Base-by-base conservation (phyloP, 2,113 vertebrate genomes). In the Lipophrys pholis region DNA sequence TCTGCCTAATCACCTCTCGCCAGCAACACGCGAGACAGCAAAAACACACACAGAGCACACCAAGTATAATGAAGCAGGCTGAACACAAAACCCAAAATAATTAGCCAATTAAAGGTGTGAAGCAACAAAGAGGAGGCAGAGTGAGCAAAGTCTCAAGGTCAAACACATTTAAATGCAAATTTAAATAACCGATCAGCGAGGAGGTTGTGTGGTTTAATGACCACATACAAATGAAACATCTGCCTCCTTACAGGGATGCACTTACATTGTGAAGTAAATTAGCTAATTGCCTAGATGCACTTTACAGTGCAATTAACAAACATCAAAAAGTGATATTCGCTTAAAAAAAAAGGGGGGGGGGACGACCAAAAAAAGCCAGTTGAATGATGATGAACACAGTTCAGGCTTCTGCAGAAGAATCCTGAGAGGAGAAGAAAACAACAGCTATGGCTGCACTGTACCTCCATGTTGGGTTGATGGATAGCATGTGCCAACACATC, bases 91-190 rank as follows among this genome's bases (percentile, higher is more conserved):
- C 88, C 84, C 84, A 85, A 91, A 91, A 91, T 92, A 93, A 94
- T 92, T 89, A 90, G 88, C 91, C 90, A 92, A 91, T 93, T 93
- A 93, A 92, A 92, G 90, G 90, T 92, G 90, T 83, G 87, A 88
- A 86, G 79, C 80, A 87, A 91, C 81, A 84, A 86, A 91, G 86
- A 87, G 55, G 69, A 87, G 77, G 81, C 81, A 41, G 88, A 59
- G 50, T 66, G 81, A 74, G 77, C 81, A 72, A 71, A 83, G 85
- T 84, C 73, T 90, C 90, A 92, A 92, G 90, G 92, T 94, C 90
- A 93, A 85, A 90, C 83, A 57, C 87, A 92, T 93, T 92, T 89
- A 91, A 92, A 93, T 92, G 91, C 90, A 89, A 92, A 91, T 92
- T 85, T 83, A 89, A 90, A 90, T 82, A 88, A 87, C 69, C 73